Conservation (phyloP, 2,888 invertebrate genomes). For the Noctua pronuba region DNA sequence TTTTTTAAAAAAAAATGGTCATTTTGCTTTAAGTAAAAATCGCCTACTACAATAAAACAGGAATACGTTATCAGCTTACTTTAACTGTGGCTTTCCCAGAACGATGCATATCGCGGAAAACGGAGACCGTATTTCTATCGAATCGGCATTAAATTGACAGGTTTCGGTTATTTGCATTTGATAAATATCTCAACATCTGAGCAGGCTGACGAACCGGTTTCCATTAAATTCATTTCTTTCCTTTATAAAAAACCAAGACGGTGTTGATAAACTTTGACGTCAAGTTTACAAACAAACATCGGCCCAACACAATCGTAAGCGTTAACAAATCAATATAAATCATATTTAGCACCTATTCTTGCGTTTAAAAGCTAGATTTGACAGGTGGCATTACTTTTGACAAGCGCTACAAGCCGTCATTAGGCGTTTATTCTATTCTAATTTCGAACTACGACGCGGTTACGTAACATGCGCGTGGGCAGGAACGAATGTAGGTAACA, state of each 20-base stretch:
- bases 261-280: slow-evolving; percentile 29
- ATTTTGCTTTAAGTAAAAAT: background rate
- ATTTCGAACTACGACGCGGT: slow-evolving; percentile 73
- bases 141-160: slow-evolving; percentile 24
- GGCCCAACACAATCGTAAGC: slow-evolving; percentile 60
- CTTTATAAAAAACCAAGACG: background rate
- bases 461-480: slow-evolving; percentile 75
- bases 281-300: slow-evolving; percentile 41
- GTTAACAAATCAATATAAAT: slow-evolving; percentile 60
- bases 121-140: slow-evolving; percentile 21
- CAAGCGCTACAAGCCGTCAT: slow-evolving; percentile 69
- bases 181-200: slow-evolving; percentile 28
- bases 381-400: slow-evolving; percentile 72
- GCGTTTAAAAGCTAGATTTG: slow-evolving; percentile 61
- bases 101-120: slow-evolving; percentile 36
- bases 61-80: background rate
- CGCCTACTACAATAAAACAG: background rate
- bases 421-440: slow-evolving; percentile 81
- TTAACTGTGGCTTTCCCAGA: slow-evolving; percentile 18
- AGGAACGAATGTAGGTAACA: slow-evolving; percentile 66
- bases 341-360: slow-evolving; percentile 58
- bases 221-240: background rate
- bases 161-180: slow-evolving; percentile 35
- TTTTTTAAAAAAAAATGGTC: background rate
- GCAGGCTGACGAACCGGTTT: slow-evolving; percentile 15